Conservation (phyloP, 2,113 vertebrate species). For the Rafetus swinhoei region DNA sequence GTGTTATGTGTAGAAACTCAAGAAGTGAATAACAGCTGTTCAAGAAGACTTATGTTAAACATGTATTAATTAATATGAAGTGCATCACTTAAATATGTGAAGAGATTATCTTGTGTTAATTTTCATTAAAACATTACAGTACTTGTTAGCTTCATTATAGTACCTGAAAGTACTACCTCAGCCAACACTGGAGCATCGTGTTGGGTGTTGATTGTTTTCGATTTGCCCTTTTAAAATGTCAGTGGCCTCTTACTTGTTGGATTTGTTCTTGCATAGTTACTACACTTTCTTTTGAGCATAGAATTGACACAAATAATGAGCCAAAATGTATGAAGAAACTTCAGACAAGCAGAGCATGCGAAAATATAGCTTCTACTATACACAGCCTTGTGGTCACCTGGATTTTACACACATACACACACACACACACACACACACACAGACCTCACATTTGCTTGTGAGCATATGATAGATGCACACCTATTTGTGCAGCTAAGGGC, state of each 20-base stretch:
- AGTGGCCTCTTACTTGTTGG: slow-evolving; percentile 48
- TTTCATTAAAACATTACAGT: slow-evolving; percentile 72
- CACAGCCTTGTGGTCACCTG: neutral
- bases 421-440: no score
- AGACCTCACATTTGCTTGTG: neutral
- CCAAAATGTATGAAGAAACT: neutral
- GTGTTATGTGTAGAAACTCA: slow-evolving; percentile 74
- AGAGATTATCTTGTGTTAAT: slow-evolving; percentile 76
- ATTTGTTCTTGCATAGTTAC: slow-evolving; percentile 29
- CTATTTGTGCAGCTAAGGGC: neutral
- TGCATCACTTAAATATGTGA: slow-evolving; percentile 73
- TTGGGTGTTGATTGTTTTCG: slow-evolving; percentile 72
- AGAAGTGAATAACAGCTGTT: slow-evolving; percentile 79
- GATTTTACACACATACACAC: neutral
- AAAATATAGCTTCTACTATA: neutral
- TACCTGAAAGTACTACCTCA: slow-evolving; percentile 58
- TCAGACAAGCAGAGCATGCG: neutral
- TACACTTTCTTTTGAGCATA: neutral
- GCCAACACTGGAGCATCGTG: slow-evolving; percentile 48
- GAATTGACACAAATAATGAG: neutral
- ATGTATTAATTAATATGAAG: slow-evolving; percentile 79
- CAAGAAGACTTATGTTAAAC: slow-evolving; percentile 75
- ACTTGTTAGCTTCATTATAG: slow-evolving; percentile 71
- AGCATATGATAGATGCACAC: neutral
- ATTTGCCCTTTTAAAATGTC: slow-evolving; percentile 78